These are phyloP conservation scores for Ethmia dodecea DNA, from an alignment of 2,888 invertebrate species.

Conservation along the genomic window DNA sequence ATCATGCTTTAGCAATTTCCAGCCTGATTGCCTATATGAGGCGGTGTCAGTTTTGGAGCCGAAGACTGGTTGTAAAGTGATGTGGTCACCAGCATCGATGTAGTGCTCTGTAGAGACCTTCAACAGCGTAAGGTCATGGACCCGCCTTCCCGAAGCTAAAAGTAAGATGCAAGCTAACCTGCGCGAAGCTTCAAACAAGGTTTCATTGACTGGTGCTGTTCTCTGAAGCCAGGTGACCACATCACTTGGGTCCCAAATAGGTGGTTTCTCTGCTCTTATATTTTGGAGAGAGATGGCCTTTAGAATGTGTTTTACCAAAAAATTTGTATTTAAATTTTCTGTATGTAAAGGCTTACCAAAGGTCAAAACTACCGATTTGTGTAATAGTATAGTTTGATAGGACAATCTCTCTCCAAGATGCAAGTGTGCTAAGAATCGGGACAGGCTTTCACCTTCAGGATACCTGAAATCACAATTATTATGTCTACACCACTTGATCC, in stretches of 20 bases:
- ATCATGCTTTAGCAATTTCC: not conserved
- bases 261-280: slow-evolving; percentile 1
- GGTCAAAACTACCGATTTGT: slow-evolving; percentile 6
- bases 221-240: slow-evolving; percentile 15
- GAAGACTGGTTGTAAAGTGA: slow-evolving; percentile 2
- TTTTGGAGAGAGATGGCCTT: slow-evolving; percentile 7
- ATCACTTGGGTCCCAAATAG: slow-evolving; percentile 8
- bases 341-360: not conserved
- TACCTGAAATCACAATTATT: slow-evolving; percentile 2
- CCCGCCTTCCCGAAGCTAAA: slow-evolving; percentile 1
- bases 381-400: slow-evolving; percentile 11
- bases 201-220: slow-evolving; percentile 2
- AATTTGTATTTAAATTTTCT: slow-evolving; percentile 1
- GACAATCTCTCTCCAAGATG: slow-evolving; percentile 9
- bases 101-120: not conserved
- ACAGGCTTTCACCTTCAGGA: slow-evolving; percentile 6
- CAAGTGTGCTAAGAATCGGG: slow-evolving; percentile 9
- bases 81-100: not conserved
- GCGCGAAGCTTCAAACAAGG: not conserved
- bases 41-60: slow-evolving; percentile 3
- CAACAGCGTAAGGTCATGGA: slow-evolving; percentile 4
- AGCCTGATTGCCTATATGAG: not conserved
- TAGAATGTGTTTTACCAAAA: slow-evolving; percentile 5
- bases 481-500: slow-evolving; percentile 9
- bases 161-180: not conserved